A percentile compares a stretch with the other conserved stretches of the same genome.
phyloP scores from a whole-genome alignment of 2,888 invertebrate genomes.

The Charanyca ferruginea region DNA sequence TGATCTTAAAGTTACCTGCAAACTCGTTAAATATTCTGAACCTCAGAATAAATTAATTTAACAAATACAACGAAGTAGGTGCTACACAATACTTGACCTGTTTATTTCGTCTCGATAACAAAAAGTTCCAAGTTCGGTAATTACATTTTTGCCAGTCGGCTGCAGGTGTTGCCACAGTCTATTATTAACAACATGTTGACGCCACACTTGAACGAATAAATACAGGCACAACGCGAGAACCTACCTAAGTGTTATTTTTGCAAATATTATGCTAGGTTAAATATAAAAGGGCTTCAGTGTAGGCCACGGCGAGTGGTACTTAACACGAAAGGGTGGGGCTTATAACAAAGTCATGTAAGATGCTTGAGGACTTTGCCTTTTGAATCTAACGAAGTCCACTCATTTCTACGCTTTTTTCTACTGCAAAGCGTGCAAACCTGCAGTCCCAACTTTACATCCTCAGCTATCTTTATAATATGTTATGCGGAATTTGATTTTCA shows the following conservation, averaged over 20 bases:
- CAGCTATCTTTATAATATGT: constrained; percentile 12
- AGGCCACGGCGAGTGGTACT: constrained; percentile 44
- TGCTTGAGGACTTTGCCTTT: constrained; percentile 52
- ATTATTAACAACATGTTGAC: constrained; percentile 36
- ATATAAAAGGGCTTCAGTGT: constrained; percentile 46
- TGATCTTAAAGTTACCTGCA: constrained; percentile 22
- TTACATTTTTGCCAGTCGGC: constrained; percentile 41
- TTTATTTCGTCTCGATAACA: constrained; percentile 32
- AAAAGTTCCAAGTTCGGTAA: constrained; percentile 41
- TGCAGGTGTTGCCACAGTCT: constrained; percentile 35
- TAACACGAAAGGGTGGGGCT: constrained; percentile 47
- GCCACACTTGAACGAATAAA: constrained; percentile 36
- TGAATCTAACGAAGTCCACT: constrained; percentile 58
- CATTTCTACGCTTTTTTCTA: constrained; percentile 23
- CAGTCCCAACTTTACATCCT: constrained; percentile 14
- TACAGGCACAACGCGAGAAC: constrained; percentile 19
- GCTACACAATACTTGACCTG: constrained; percentile 11
- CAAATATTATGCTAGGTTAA: constrained; percentile 55
- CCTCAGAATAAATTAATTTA: constrained; percentile 23
- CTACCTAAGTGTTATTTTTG: constrained; percentile 39
- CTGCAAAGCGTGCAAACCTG: constrained; percentile 27
- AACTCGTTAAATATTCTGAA: constrained; percentile 37
- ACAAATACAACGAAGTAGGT: not conserved
- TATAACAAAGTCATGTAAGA: constrained; percentile 55
- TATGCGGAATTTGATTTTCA: constrained; percentile 3